Percentiles rank a stretch among this genome's conserved stretches.
phyloP scores from a whole-genome alignment of 2,888 invertebrate species.

The Papilio protenor region DNA sequence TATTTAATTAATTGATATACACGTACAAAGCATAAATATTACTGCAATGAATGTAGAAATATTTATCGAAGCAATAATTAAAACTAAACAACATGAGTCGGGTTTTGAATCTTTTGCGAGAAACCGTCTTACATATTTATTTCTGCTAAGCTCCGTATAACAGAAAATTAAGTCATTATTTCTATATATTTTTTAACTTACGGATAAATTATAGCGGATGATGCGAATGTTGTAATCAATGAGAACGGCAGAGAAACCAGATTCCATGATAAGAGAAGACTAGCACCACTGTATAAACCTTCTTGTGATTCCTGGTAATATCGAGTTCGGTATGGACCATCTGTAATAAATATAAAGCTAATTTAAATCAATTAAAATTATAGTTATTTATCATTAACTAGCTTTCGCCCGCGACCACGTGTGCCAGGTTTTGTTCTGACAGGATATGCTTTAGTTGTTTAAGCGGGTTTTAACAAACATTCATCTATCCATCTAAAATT shows the following conservation, averaged over 20 bases:
- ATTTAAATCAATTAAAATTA: background rate
- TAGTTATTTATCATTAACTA: too few species aligned
- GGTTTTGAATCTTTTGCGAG: too few species aligned
- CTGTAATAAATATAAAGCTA: constrained; percentile 71
- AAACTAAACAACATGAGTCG: background rate
- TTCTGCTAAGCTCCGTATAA: too few species aligned
- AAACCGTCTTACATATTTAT: too few species aligned
- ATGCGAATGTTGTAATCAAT: constrained; percentile 88
- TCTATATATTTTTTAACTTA: constrained; percentile 67
- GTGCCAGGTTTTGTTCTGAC: too few species aligned
- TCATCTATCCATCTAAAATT: too few species aligned
- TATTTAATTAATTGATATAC: too few species aligned
- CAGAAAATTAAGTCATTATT: too few species aligned
- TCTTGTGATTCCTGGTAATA: constrained; percentile 96
- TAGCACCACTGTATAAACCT: constrained; percentile 94
- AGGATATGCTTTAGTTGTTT: too few species aligned
- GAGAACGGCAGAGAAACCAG: constrained; percentile 93
- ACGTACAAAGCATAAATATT: background rate
- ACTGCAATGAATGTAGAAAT: background rate
- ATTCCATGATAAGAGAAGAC: constrained; percentile 92
- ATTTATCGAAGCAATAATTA: background rate
- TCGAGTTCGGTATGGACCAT: constrained; percentile 93
- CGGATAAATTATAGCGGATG: constrained; percentile 90
- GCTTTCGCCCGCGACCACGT: too few species aligned
- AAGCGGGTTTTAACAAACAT: too few species aligned